Conservation (phyloP, 2,797 vertebrate species). For the Malacoraja senta region DNA sequence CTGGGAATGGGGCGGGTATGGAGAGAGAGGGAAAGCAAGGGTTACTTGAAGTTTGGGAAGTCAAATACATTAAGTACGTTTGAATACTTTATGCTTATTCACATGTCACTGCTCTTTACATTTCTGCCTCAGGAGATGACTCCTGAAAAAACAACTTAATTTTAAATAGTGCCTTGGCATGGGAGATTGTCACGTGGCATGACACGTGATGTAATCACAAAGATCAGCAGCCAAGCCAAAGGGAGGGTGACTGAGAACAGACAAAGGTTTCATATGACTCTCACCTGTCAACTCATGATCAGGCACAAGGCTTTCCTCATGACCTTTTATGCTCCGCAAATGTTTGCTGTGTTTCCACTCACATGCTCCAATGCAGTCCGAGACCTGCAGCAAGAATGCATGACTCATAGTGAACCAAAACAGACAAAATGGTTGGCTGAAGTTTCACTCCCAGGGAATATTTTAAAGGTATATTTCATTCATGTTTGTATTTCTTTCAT, state of each 20-base stretch:
- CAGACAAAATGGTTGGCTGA: too few relatives aligned
- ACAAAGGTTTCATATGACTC: neutral
- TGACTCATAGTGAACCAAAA: too few relatives aligned
- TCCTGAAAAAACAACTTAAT: too few relatives aligned
- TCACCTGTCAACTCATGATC: slow-evolving; percentile 1
- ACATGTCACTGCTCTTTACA: neutral
- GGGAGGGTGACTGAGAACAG: neutral
- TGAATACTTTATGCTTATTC: too few relatives aligned
- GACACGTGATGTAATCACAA: neutral
- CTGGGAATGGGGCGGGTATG: too few relatives aligned
- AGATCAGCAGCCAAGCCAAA: neutral
- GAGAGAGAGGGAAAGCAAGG: too few relatives aligned
- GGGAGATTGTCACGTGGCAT: neutral
- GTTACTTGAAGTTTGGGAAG: too few relatives aligned
- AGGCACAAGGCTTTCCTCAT: neutral
- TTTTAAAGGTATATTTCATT: too few relatives aligned
- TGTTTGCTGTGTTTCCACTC: neutral
- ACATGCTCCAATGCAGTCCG: neutral
- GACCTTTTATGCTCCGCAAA: neutral
- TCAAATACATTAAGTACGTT: too few relatives aligned
- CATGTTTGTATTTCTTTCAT: too few relatives aligned
- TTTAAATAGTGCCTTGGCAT: neutral
- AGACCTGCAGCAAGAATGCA: too few relatives aligned
- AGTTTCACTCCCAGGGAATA: too few relatives aligned
- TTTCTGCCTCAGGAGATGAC: neutral